Conservation (phyloP, 2,113 vertebrate genomes). For the Labrus mixtus region DNA sequence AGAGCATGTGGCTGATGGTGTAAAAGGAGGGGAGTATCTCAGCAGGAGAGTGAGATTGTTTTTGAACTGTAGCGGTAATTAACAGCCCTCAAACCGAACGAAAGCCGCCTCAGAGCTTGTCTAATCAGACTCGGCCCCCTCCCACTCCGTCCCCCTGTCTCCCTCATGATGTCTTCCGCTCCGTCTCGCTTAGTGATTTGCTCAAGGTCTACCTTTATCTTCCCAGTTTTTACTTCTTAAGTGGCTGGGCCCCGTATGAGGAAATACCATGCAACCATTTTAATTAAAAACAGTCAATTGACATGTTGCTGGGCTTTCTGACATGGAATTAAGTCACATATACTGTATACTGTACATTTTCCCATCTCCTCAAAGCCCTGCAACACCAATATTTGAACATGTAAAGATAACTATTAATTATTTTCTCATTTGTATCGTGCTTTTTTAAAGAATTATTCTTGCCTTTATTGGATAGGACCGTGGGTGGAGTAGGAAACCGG, state of each 20-base stretch:
- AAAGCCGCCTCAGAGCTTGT: slow-evolving; percentile 42
- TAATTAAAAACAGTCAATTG: slow-evolving; percentile 57
- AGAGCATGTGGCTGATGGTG: slow-evolving; percentile 32
- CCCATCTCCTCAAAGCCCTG: background rate
- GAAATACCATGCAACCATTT: slow-evolving; percentile 35
- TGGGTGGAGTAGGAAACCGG: no score
- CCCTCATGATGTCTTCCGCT: slow-evolving; percentile 27
- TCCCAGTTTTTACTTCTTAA: slow-evolving; percentile 26
- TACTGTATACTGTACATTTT: background rate
- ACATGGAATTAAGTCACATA: slow-evolving; percentile 43
- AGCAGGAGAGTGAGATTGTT: slow-evolving; percentile 57
- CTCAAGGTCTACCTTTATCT: slow-evolving; percentile 49
- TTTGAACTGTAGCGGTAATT: slow-evolving; percentile 72
- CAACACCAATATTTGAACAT: background rate
- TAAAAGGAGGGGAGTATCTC: slow-evolving; percentile 21
- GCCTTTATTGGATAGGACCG: no score
- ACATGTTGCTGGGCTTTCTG: slow-evolving; percentile 25
- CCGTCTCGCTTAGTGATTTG: slow-evolving; percentile 35
- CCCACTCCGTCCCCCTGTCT: slow-evolving; percentile 21
- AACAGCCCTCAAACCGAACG: slow-evolving; percentile 47
- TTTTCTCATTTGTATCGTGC: background rate
- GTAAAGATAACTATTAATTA: background rate
- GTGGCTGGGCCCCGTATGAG: slow-evolving; percentile 27
- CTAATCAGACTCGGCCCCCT: slow-evolving; percentile 49
- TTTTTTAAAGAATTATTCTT: no score